Percentiles rank a stretch among this genome's conserved stretches.
Evolutionary conservation across 2,113 vertebrate species (phyloP).

Genomic region (Erythrocercus mccallii): DNA sequence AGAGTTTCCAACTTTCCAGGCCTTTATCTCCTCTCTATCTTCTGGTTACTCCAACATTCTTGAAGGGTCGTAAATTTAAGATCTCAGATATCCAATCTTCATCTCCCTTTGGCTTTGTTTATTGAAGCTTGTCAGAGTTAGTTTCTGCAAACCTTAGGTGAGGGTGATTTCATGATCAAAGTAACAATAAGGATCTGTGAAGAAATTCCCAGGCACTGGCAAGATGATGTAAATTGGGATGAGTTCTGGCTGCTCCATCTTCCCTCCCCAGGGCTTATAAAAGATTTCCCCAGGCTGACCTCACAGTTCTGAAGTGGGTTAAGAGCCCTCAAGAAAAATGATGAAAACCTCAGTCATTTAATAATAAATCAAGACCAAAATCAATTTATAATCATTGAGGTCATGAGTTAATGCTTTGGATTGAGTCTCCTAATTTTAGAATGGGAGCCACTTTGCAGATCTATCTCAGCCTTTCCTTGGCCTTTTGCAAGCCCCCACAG

Average conservation of each 20-base stretch:
- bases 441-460: background rate
- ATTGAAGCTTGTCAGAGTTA: background rate
- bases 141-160: background rate
- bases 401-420: background rate
- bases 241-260: background rate
- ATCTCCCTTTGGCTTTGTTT: background rate
- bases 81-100: background rate
- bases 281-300: background rate
- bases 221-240: background rate
- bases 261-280: background rate
- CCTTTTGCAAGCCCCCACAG: background rate
- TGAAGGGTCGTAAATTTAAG: background rate
- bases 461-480: background rate
- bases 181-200: background rate
- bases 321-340: background rate
- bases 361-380: background rate
- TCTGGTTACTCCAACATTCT: background rate
- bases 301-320: background rate
- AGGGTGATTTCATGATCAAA: background rate
- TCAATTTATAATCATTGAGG: background rate
- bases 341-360: background rate
- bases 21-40: background rate
- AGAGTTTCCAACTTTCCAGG: background rate
- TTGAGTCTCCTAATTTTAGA: background rate
- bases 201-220: background rate